These are phyloP conservation scores for Trissolcus japonicus DNA, from an alignment of 2,888 invertebrate species.

Conservation along the genomic window DNA sequence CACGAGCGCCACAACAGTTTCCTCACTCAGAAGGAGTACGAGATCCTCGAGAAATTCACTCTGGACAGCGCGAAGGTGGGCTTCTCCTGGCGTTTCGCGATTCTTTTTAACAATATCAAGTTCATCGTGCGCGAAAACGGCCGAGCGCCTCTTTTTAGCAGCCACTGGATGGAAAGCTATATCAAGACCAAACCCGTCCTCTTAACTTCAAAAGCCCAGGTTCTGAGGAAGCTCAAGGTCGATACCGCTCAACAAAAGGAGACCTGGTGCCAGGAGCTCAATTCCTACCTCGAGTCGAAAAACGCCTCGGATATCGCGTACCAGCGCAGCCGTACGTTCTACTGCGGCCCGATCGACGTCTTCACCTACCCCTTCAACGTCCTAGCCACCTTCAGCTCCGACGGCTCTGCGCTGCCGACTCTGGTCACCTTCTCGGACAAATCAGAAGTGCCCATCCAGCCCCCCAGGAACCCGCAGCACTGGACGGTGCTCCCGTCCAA, in stretches of 20 bases:
- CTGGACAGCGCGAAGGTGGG: constrained; percentile 18
- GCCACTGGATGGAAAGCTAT: constrained; percentile 16
- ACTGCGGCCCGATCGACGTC: constrained; percentile 19
- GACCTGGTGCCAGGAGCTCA: constrained; percentile 13
- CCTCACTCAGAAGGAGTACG: constrained; percentile 6
- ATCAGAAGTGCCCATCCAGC: background rate
- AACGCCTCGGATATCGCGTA: constrained; percentile 14
- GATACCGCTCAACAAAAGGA: constrained; percentile 10
- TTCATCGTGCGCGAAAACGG: constrained; percentile 9
- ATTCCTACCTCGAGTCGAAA: constrained; percentile 1
- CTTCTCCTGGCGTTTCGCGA: constrained; percentile 16
- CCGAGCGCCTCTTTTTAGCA: background rate
- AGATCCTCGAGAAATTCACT: constrained; percentile 18
- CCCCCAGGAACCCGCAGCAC: background rate
- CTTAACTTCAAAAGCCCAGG: background rate
- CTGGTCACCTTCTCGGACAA: constrained; percentile 4
- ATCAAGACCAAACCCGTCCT: constrained; percentile 14
- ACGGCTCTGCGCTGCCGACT: constrained; percentile 23
- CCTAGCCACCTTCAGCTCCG: constrained; percentile 6
- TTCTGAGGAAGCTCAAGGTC: constrained; percentile 11
- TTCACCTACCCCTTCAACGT: constrained; percentile 14
- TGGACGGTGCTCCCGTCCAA: constrained; percentile 15
- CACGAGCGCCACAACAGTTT: constrained; percentile 7
- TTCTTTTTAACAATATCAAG: constrained; percentile 12
- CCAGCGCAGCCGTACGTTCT: constrained; percentile 9